Percentiles rank a stretch among this genome's conserved stretches.
These are phyloP conservation scores for Nowickia ferox DNA, from an alignment of 2,888 invertebrate genomes.

Conservation along the genomic window DNA sequence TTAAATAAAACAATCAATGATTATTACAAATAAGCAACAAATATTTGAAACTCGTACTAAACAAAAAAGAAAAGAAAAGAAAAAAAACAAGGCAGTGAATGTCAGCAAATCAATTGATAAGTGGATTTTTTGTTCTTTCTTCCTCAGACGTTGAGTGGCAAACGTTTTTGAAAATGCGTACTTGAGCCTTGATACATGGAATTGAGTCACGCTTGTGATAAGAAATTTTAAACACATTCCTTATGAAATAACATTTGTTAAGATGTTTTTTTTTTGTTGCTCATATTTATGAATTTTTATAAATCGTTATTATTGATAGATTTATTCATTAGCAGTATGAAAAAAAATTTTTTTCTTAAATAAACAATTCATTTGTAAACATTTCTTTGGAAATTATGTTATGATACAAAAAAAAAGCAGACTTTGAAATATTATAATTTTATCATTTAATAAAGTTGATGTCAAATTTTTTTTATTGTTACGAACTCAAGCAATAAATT, in stretches of 20 bases:
- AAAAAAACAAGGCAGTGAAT: conserved; percentile 5
- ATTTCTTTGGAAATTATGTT: not conserved
- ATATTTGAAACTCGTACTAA: conserved; percentile 53
- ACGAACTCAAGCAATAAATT: no score
- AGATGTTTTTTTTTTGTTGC: not conserved
- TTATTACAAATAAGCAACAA: conserved; percentile 70
- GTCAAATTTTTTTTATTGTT: no score
- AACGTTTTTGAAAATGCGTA: conserved; percentile 9
- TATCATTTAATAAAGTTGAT: no score
- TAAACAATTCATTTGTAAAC: not conserved
- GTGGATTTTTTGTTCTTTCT: conserved; percentile 29
- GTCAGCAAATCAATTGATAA: conserved; percentile 61
- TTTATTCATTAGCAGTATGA: conserved; percentile 35
- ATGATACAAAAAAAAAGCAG: not conserved
- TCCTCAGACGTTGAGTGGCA: conserved; percentile 20
- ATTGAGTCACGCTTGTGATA: conserved; percentile 59
- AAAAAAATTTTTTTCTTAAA: not conserved
- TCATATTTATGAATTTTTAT: conserved; percentile 49
- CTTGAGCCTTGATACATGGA: conserved; percentile 24
- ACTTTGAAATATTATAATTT: not conserved
- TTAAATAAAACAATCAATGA: conserved; percentile 45
- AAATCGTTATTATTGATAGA: conserved; percentile 68
- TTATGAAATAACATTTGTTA: conserved; percentile 6
- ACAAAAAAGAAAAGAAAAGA: not conserved
- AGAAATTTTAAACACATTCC: conserved; percentile 36